A percentile compares a stretch with the other conserved stretches of the same genome.
Conservation (phyloP, 2,113 vertebrate genomes). For the Anoplopoma fimbria region DNA sequence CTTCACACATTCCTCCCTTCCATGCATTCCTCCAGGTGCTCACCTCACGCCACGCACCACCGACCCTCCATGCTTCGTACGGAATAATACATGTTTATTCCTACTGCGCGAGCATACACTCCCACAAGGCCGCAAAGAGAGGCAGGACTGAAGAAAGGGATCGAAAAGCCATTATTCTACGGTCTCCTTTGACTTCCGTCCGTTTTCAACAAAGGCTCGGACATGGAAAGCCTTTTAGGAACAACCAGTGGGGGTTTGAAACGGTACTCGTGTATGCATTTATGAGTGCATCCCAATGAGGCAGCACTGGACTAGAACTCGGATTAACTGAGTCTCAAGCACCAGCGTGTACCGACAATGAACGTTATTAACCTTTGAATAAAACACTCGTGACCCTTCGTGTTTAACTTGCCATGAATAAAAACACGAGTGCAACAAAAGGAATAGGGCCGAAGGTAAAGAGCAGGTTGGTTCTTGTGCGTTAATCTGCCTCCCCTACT, state of each 20-base stretch:
- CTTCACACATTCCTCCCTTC: constrained; percentile 63
- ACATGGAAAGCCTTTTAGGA: constrained; percentile 95
- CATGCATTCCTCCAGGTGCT: constrained; percentile 65
- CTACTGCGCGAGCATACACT: constrained; percentile 22
- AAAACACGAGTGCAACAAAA: constrained; percentile 57
- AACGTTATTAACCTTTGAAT: constrained; percentile 51
- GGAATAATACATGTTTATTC: constrained; percentile 37
- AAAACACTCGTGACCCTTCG: constrained; percentile 32
- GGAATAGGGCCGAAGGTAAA: constrained; percentile 37
- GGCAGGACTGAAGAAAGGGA: constrained; percentile 66
- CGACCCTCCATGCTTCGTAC: constrained; percentile 13
- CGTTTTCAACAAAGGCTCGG: constrained; percentile 84
- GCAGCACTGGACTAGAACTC: constrained; percentile 45
- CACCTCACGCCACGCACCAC: constrained; percentile 23
- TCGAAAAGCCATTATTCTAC: constrained; percentile 76
- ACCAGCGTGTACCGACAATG: constrained; percentile 26
- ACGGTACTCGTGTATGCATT: constrained; percentile 83
- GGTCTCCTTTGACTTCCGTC: constrained; percentile 72
- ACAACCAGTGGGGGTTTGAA: constrained; percentile 88
- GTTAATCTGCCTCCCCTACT: constrained; percentile 47
- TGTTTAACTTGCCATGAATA: constrained; percentile 55
- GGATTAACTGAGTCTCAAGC: constrained; percentile 25
- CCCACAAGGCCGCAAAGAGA: constrained; percentile 17
- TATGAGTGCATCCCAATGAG: constrained; percentile 75
- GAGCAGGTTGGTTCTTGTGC: constrained; percentile 59